phyloP scores from a whole-genome alignment of 1,140 invertebrate genomes.

The Apis dorsata region DNA sequence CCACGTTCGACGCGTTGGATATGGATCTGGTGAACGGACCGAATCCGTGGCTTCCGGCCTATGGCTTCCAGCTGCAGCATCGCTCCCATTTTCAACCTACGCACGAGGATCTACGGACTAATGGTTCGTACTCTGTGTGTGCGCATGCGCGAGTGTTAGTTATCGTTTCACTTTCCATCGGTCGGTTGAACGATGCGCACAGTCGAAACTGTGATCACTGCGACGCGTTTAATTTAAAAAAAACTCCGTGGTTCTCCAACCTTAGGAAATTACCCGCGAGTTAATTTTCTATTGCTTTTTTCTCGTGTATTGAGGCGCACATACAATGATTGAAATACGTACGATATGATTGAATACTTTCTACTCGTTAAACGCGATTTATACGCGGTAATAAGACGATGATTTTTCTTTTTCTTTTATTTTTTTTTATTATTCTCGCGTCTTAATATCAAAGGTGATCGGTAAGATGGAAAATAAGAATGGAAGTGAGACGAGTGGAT shows the following conservation, averaged over 20 bases:
- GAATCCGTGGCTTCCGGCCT: conserved; percentile 79
- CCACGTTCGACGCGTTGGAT: conserved; percentile 44
- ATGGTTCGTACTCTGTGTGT: conserved; percentile 71
- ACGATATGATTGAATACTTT: no score
- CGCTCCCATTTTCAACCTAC: conserved; percentile 73
- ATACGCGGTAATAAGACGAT: no score
- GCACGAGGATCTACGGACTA: conserved; percentile 76
- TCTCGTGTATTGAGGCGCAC: neutral
- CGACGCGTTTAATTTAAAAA: neutral
- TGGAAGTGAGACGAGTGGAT: no score
- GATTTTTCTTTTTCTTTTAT: no score
- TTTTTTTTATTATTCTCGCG: no score
- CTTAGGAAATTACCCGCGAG: no score
- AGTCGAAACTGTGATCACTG: neutral
- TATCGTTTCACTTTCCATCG: conserved; percentile 48
- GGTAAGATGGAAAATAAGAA: no score
- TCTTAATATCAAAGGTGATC: no score
- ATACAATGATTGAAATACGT: no score
- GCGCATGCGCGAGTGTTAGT: neutral
- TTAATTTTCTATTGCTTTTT: no score
- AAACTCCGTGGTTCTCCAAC: no score
- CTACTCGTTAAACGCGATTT: no score
- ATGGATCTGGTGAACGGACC: conserved; percentile 75
- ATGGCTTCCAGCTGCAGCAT: conserved; percentile 79
- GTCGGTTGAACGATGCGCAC: conserved; percentile 20